Evolutionary conservation across 2,797 vertebrate species (phyloP).

Genomic region (Cyclopterus lumpus): DNA sequence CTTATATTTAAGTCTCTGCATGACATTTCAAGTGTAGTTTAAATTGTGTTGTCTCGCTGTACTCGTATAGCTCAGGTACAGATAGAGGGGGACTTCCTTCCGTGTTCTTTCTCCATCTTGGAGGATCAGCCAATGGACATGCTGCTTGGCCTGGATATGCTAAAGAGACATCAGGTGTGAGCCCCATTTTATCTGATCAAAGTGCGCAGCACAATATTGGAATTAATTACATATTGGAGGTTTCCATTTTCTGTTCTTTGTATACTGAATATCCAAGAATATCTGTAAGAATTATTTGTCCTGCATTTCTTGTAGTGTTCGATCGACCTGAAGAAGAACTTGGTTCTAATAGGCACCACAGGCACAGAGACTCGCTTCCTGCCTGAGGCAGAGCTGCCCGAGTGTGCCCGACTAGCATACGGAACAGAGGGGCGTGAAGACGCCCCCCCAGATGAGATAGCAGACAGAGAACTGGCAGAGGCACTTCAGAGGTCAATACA

Average conservation of each 20-base stretch:
- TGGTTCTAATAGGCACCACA: slow-evolving; percentile 95
- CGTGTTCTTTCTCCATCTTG: slow-evolving; percentile 97
- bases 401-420: slow-evolving; percentile 94
- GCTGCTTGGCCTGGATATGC: slow-evolving; percentile 98
- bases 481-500: slow-evolving; percentile 96
- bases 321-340: slow-evolving; percentile 96
- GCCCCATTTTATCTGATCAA: slow-evolving; percentile 2
- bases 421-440: slow-evolving; percentile 91
- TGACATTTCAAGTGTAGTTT: neutral
- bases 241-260: neutral
- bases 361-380: slow-evolving; percentile 96
- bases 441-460: slow-evolving; percentile 90
- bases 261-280: neutral
- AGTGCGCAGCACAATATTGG: neutral
- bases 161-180: slow-evolving; percentile 98
- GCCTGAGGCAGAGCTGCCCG: slow-evolving; percentile 94
- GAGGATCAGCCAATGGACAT: slow-evolving; percentile 99
- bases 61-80: slow-evolving; percentile 93
- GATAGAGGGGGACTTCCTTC: slow-evolving; percentile 97
- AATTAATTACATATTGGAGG: neutral
- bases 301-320: slow-evolving; percentile 86
- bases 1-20: neutral
- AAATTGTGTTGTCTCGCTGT: slow-evolving; percentile 8
- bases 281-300: neutral
- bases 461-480: slow-evolving; percentile 95